These are phyloP conservation scores for Albula glossodonta DNA, from an alignment of 2,113 vertebrate genomes.

Conservation along the genomic window DNA sequence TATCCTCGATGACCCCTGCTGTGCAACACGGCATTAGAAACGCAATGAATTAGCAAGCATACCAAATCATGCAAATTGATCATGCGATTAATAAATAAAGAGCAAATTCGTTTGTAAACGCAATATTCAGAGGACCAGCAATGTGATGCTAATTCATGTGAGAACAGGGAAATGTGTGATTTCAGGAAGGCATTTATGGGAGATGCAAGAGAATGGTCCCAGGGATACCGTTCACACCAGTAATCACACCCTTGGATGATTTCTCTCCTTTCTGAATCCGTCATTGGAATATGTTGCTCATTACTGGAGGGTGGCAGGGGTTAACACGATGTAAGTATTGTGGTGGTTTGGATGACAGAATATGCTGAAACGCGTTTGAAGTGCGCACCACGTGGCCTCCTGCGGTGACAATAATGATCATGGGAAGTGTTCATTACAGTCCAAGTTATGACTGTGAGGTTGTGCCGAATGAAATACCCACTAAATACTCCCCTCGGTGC, in stretches of 20 bases:
- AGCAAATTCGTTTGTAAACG: slow-evolving; percentile 55
- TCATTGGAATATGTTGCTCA: slow-evolving; percentile 2
- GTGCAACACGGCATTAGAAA: slow-evolving; percentile 6
- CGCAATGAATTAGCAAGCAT: slow-evolving; percentile 55
- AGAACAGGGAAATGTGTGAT: slow-evolving; percentile 35
- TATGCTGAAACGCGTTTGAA: neutral
- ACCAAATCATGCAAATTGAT: slow-evolving; percentile 51
- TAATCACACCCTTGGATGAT: neutral
- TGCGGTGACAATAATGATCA: neutral
- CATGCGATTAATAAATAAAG: slow-evolving; percentile 60
- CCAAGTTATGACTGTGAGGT: neutral
- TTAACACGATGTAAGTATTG: slow-evolving; percentile 8
- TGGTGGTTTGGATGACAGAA: neutral
- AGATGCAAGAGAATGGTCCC: neutral
- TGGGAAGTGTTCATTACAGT: neutral
- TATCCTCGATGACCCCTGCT: slow-evolving; percentile 16
- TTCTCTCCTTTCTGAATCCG: slow-evolving; percentile 16
- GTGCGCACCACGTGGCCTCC: neutral
- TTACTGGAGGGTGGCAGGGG: slow-evolving; percentile 4
- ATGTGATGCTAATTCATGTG: slow-evolving; percentile 41
- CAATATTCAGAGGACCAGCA: slow-evolving; percentile 38
- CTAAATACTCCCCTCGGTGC: neutral
- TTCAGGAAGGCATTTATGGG: neutral
- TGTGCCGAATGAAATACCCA: neutral
- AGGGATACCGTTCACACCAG: slow-evolving; percentile 6